Conservation (phyloP, 1,140 invertebrate species). For the Pseudomyrmex flavicornis region DNA sequence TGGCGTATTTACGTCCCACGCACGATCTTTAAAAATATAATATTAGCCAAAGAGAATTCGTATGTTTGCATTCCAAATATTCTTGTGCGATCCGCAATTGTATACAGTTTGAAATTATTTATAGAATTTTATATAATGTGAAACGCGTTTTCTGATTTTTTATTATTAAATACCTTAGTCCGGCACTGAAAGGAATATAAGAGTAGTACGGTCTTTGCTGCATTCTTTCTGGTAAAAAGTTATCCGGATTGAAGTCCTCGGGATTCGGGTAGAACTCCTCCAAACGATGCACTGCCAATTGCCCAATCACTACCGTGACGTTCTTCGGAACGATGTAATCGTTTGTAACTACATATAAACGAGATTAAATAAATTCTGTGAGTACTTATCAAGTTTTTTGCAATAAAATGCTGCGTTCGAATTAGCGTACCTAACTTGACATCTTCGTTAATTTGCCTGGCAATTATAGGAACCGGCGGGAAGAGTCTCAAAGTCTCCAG, state of each 20-base stretch:
- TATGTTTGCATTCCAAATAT: background rate
- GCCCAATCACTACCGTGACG: constrained; percentile 88
- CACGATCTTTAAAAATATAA: constrained; percentile 83
- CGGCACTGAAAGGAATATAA: constrained; percentile 96
- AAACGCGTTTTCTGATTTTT: background rate
- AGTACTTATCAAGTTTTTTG: too few relatives aligned
- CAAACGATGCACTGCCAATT: constrained; percentile 92
- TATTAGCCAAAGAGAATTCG: background rate
- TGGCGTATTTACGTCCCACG: constrained; percentile 89
- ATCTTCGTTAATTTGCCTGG: constrained; percentile 89
- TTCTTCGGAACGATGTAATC: constrained; percentile 88
- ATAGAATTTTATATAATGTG: too few relatives aligned
- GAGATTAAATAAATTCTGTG: background rate
- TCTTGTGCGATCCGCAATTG: background rate
- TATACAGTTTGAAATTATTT: too few relatives aligned
- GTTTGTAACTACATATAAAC: constrained; percentile 83
- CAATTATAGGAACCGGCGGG: constrained; percentile 93
- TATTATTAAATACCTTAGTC: constrained; percentile 88
- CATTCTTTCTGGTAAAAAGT: constrained; percentile 94
- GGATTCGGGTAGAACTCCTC: constrained; percentile 93
- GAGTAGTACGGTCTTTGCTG: constrained; percentile 93
- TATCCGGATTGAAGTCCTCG: constrained; percentile 94
- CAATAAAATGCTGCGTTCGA: constrained; percentile 55
- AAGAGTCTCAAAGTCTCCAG: constrained; percentile 91
- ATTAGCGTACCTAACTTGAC: constrained; percentile 87